A percentile compares a stretch with the other conserved stretches of the same genome.
phyloP scores from a whole-genome alignment of 1,140 invertebrate species.

The Meteorus sp. region DNA sequence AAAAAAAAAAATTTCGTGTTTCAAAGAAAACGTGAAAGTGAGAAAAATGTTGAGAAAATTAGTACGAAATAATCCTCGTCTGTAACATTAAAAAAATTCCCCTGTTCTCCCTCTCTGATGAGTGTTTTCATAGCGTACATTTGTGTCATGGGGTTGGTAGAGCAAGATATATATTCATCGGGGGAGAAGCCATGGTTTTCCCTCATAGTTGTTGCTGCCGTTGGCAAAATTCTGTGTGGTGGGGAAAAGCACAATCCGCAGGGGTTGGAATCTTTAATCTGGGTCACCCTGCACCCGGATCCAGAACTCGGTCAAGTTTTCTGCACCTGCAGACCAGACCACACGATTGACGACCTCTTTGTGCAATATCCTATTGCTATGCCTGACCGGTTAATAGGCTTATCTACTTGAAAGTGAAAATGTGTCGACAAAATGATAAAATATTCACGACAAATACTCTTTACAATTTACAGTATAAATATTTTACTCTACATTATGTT shows the following conservation, averaged over 20 bases:
- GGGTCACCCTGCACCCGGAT: constrained; percentile 47
- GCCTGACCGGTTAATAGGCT: constrained; percentile 1
- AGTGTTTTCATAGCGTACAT: too few relatives aligned
- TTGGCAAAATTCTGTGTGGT: too few relatives aligned
- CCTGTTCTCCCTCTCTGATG: too few relatives aligned
- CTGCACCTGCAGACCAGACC: constrained; percentile 48
- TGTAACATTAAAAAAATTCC: too few relatives aligned
- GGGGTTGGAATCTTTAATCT: constrained; percentile 36
- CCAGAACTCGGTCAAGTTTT: constrained; percentile 55
- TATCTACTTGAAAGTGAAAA: constrained; percentile 6
- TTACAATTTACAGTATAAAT: too few relatives aligned
- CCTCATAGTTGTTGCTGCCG: neutral
- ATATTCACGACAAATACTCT: too few relatives aligned
- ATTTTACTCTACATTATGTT: too few relatives aligned
- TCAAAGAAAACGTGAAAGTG: too few relatives aligned
- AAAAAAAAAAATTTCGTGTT: too few relatives aligned
- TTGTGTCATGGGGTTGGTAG: neutral
- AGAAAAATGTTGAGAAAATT: too few relatives aligned
- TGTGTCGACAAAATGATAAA: neutral
- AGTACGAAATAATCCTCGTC: too few relatives aligned
- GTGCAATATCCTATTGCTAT: constrained; percentile 8
- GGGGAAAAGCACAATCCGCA: constrained; percentile 10
- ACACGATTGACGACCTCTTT: constrained; percentile 14
- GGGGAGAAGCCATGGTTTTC: constrained; percentile 3
- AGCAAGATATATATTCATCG: too few relatives aligned